These are phyloP conservation scores for Eustalomyia histrio DNA, from an alignment of 2,888 invertebrate genomes.

Conservation along the genomic window DNA sequence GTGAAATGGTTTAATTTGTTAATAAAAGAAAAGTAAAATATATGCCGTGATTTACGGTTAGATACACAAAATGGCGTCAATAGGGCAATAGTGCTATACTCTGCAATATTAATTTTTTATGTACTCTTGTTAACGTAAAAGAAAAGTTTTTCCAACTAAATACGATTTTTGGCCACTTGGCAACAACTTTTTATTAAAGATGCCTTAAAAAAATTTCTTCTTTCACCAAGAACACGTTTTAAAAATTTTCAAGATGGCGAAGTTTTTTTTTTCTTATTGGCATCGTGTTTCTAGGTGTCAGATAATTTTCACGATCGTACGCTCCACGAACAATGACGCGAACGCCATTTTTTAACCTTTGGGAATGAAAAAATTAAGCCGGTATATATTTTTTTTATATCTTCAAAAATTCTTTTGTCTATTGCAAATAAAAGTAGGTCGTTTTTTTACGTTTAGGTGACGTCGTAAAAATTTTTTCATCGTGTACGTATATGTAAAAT, in stretches of 20 bases:
- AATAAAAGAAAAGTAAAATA: neutral
- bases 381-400: conserved; percentile 43
- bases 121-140: neutral
- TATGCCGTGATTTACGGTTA: neutral
- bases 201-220: conserved; percentile 14
- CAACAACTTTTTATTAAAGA: conserved; percentile 29
- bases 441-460: neutral
- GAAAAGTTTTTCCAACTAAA: neutral
- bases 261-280: conserved; percentile 8
- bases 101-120: neutral
- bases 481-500: conserved; percentile 2
- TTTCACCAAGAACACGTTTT: conserved; percentile 56
- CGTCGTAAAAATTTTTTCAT: neutral
- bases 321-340: conserved; percentile 27
- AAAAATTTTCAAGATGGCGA: conserved; percentile 53
- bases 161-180: conserved; percentile 29
- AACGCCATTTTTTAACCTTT: conserved; percentile 55
- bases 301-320: conserved; percentile 31
- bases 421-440: conserved; percentile 15
- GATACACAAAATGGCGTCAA: conserved; percentile 51
- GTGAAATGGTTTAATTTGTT: neutral
- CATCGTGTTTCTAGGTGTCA: conserved; percentile 54
- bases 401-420: conserved; percentile 26
- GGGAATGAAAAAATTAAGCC: conserved; percentile 21
- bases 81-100: neutral